Evolutionary conservation across 2,113 vertebrate genomes (phyloP).

Genomic region (Jaculus jaculus): DNA sequence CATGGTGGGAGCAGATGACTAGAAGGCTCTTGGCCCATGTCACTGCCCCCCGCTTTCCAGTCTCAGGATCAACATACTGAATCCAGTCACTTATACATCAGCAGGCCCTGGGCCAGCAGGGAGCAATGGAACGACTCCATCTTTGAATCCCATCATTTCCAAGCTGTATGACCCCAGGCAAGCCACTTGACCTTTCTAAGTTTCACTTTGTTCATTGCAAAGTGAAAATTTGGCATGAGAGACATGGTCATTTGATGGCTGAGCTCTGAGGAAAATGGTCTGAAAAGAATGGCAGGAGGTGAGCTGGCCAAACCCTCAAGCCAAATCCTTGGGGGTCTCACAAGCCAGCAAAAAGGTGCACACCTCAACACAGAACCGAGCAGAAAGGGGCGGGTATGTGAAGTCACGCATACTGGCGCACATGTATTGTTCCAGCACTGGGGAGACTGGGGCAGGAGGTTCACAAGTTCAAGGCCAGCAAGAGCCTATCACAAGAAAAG

Average conservation of each 20-base stretch:
- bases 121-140: too few relatives aligned
- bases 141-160: background rate
- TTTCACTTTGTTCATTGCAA: background rate
- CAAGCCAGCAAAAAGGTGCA: background rate
- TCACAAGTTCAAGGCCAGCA: background rate
- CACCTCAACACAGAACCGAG: background rate
- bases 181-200: background rate
- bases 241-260: accelerated
- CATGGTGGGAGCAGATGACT: background rate
- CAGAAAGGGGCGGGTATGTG: accelerated
- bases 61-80: background rate
- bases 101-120: accelerated
- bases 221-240: background rate
- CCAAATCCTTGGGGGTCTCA: background rate
- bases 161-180: background rate
- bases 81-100: accelerated
- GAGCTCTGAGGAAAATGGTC: background rate
- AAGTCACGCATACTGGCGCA: accelerated
- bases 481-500: background rate
- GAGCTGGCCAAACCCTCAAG: accelerated
- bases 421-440: background rate
- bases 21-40: accelerated
- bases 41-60: background rate
- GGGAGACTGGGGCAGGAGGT: background rate
- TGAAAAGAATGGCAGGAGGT: background rate